Evolutionary conservation across 2,113 vertebrate genomes (phyloP).

Genomic region (Meriones unguiculatus): DNA sequence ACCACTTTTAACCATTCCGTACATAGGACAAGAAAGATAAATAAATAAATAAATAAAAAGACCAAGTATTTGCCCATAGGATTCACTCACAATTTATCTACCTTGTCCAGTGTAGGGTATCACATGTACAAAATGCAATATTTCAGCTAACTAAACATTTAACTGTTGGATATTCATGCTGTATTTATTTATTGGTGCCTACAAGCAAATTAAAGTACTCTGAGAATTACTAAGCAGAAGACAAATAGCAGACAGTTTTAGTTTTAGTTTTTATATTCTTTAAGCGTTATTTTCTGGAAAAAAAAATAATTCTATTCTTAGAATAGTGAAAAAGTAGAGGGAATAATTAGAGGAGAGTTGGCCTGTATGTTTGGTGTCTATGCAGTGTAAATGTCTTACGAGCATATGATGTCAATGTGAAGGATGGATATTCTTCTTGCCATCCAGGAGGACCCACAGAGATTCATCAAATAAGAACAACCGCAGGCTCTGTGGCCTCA

Average conservation of each 20-base stretch:
- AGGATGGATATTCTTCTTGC: accelerated
- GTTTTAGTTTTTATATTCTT: not conserved
- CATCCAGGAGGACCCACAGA: not conserved
- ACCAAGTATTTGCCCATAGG: not conserved
- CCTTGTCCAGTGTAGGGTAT: not conserved
- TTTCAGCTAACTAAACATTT: not conserved
- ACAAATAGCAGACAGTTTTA: not conserved
- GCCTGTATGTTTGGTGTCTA: not conserved
- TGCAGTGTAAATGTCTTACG: not conserved
- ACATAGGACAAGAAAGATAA: not conserved
- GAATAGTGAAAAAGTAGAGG: not conserved
- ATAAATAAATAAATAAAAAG: not conserved
- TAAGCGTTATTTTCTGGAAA: not conserved
- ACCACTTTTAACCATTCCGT: slow-evolving; percentile 35
- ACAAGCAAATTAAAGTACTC: not conserved
- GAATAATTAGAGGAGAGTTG: not conserved
- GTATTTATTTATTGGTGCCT: not conserved
- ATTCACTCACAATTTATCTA: not conserved
- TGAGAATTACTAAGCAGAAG: not conserved
- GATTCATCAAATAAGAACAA: not conserved
- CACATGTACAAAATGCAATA: not conserved
- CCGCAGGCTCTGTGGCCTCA: not conserved
- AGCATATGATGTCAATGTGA: not conserved
- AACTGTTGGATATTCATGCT: not conserved
- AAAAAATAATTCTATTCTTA: not conserved